Conservation (phyloP, 2,797 vertebrate species). For the Melanotaenia boesemani region DNA sequence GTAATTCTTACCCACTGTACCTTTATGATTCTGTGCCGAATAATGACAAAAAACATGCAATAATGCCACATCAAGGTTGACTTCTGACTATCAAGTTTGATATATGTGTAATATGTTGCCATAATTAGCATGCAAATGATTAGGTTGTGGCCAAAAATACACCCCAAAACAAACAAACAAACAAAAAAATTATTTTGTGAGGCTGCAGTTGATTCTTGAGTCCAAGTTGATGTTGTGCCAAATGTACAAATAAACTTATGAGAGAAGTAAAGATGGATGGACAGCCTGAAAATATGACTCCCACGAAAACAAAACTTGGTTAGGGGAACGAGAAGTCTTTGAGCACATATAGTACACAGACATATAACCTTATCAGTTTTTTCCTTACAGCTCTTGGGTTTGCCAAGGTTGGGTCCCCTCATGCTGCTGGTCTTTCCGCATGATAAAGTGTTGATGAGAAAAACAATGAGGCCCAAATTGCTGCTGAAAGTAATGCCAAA, state of each 20-base stretch:
- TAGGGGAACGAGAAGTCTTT: no score
- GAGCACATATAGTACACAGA: no score
- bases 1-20: no score
- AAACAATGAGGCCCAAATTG: constrained; percentile 2
- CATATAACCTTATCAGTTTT: no score
- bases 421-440: neutral
- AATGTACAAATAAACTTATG: neutral
- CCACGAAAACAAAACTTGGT: no score
- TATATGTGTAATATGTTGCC: neutral
- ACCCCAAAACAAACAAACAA: no score
- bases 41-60: no score
- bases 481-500: neutral
- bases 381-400: neutral
- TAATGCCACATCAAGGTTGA: no score
- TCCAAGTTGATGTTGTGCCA: neutral
- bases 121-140: neutral
- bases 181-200: neutral
- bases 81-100: no score
- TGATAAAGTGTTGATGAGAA: constrained; percentile 7
- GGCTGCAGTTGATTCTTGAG: neutral
- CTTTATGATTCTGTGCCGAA: no score
- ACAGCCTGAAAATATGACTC: neutral
- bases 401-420: no score
- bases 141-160: neutral
- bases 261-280: neutral